Evolutionary conservation across 2,888 invertebrate species (phyloP).

Genomic region (Synergus umbraculus): DNA sequence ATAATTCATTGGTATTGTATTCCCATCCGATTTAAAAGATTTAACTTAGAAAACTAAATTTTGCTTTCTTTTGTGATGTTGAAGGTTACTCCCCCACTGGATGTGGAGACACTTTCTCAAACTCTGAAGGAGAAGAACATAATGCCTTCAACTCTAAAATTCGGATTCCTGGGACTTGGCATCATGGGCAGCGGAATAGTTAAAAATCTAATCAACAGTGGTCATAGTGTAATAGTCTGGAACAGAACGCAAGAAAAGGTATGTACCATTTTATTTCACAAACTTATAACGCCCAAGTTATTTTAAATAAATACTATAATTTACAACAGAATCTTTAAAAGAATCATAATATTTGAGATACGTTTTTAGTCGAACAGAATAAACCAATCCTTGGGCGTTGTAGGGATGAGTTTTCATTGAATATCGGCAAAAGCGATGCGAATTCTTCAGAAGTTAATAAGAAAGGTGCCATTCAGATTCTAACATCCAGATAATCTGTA

Average conservation of each 20-base stretch:
- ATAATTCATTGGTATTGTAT: too few relatives aligned
- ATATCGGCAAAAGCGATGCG: neutral
- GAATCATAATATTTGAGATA: neutral
- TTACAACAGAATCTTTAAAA: neutral
- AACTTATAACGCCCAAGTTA: neutral
- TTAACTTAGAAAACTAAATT: constrained; percentile 6
- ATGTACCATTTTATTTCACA: constrained; percentile 74
- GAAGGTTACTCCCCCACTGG: constrained; percentile 86
- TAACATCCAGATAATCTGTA: neutral
- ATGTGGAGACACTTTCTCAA: constrained; percentile 87
- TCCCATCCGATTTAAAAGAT: neutral
- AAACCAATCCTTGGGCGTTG: neutral
- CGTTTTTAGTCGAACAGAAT: neutral
- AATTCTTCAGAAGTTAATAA: neutral
- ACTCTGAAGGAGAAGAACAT: constrained; percentile 91
- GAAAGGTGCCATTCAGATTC: neutral
- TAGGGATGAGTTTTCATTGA: neutral
- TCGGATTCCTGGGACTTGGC: constrained; percentile 96
- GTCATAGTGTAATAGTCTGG: constrained; percentile 96
- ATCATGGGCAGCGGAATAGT: constrained; percentile 97
- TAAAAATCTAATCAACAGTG: constrained; percentile 95
- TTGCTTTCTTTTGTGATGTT: neutral
- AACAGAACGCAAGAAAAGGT: constrained; percentile 95
- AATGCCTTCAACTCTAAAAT: constrained; percentile 89
- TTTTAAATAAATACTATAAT: neutral